Conservation (phyloP, 2,888 invertebrate genomes). For the Incurvaria masculella region DNA sequence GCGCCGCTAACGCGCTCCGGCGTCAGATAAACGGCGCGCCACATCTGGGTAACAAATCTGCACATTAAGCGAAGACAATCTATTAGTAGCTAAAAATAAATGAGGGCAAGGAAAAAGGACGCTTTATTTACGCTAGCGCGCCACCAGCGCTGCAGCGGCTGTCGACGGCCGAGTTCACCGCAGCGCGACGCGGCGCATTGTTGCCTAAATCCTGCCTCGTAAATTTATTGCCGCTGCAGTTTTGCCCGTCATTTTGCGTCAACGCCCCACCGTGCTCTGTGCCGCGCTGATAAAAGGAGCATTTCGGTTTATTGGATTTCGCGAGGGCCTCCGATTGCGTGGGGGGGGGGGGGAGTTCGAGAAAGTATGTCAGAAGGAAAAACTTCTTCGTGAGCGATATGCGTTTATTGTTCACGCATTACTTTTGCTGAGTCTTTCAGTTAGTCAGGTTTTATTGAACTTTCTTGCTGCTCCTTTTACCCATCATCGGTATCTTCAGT, state of each 20-base stretch:
- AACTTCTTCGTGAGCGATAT: too few species aligned
- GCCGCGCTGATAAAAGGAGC: background rate
- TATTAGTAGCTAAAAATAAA: constrained; percentile 17
- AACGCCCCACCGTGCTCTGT: too few species aligned
- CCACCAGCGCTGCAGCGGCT: too few species aligned
- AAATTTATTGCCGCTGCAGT: constrained; percentile 11
- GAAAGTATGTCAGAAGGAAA: too few species aligned
- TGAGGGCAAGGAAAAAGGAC: constrained; percentile 14
- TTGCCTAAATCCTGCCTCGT: constrained; percentile 7
- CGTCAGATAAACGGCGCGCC: background rate
- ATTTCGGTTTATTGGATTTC: background rate
- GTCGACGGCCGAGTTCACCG: too few species aligned
- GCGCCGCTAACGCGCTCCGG: background rate
- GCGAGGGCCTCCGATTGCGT: too few species aligned
- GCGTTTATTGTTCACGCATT: too few species aligned
- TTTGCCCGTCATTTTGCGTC: constrained; percentile 1
- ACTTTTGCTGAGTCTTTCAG: too few species aligned
- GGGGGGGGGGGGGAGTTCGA: too few species aligned
- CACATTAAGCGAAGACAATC: constrained; percentile 2
- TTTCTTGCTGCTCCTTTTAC: too few species aligned
- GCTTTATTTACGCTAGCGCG: constrained; percentile 15
- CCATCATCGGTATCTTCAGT: too few species aligned
- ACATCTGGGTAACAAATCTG: background rate
- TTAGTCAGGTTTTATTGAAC: too few species aligned
- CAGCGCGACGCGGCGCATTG: background rate